Base-by-base conservation (phyloP, 2,888 invertebrate genomes). In the Clivina fossor region DNA sequence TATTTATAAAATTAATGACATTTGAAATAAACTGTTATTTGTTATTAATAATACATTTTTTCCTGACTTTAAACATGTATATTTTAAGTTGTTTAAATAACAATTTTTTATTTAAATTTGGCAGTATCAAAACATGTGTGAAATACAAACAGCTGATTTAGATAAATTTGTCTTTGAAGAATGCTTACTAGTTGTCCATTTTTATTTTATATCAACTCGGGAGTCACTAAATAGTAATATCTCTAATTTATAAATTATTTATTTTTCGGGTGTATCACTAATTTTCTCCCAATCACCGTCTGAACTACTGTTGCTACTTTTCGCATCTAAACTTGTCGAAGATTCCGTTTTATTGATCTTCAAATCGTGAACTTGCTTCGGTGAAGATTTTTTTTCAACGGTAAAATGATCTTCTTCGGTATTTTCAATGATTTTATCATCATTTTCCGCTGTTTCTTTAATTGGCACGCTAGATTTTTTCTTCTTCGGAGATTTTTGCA, bases 221-320 rank as follows among this genome's bases (percentile, higher is more conserved):
- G n/a, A n/a, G n/a, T n/a, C n/a, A n/a, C n/a, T n/a, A n/a, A 26
- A 26, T 7, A 37, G 15, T 16, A 37, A 16, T 37, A 16, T 4
- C 15, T 37, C 8, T 9, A 3, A 16, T 13, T 9, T 13, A 37
- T 50, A 15, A 22, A 50, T 30, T 3, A 44, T 19, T 61, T 61
- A 67, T 63, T 69, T 70, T 40, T 69, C 69, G 44, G 65, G 28
- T 22, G 38, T 57, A 54, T 71, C 72, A 49, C 66, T 68, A 55
- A 74, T 69, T 66, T 73, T 74, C 63, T 74, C 75, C 75, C 75
- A 75, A 59, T 77, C 77, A 30, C 74, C 75, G 62, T 76, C 76
- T 3, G 71, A 71, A 62, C 72, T 71, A 56, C 68, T 70, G 57
- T 64, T 68, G 51, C 70, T 72, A 58, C 69, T 69, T 58, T 65